Evolutionary conservation across 2,113 vertebrate genomes (phyloP).

Genomic region (Semicossyphus pulcher): DNA sequence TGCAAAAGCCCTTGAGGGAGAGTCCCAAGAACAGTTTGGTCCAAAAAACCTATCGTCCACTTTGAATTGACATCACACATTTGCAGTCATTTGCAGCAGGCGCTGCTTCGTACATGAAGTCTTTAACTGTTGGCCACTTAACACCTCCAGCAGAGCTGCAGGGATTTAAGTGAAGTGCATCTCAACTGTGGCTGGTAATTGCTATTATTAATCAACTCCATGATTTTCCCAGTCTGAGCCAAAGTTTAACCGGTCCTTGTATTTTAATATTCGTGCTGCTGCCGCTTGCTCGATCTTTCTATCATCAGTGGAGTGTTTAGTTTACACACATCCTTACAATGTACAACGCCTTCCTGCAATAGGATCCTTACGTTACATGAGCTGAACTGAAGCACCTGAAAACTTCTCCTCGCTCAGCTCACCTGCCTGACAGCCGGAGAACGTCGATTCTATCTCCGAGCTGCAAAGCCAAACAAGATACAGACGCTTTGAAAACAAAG

Average conservation of each 20-base stretch:
- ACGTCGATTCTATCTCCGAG: background rate
- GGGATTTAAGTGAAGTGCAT: background rate
- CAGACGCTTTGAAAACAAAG: conserved; percentile 56
- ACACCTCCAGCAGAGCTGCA: background rate
- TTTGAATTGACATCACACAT: background rate
- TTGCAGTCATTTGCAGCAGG: background rate
- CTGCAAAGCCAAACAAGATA: conserved; percentile 47
- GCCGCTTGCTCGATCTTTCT: background rate
- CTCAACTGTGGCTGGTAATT: background rate
- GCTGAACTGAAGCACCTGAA: background rate
- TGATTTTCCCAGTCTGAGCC: background rate
- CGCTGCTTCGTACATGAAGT: background rate
- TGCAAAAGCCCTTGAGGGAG: no score
- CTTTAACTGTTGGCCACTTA: conserved; percentile 11
- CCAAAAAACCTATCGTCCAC: background rate
- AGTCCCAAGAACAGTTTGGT: no score
- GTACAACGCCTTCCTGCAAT: background rate
- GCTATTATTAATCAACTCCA: background rate
- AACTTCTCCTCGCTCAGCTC: conserved; percentile 1
- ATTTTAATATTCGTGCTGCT: background rate
- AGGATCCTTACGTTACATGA: background rate
- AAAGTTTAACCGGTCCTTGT: background rate
- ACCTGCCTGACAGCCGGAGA: conserved; percentile 14
- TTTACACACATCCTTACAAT: background rate
- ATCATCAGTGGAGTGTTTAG: background rate